Evolutionary conservation across 2,888 invertebrate species (phyloP), one percentile per base, ranked within the genome.

Genomic region (Thysanoteuthis rhombus): DNA sequence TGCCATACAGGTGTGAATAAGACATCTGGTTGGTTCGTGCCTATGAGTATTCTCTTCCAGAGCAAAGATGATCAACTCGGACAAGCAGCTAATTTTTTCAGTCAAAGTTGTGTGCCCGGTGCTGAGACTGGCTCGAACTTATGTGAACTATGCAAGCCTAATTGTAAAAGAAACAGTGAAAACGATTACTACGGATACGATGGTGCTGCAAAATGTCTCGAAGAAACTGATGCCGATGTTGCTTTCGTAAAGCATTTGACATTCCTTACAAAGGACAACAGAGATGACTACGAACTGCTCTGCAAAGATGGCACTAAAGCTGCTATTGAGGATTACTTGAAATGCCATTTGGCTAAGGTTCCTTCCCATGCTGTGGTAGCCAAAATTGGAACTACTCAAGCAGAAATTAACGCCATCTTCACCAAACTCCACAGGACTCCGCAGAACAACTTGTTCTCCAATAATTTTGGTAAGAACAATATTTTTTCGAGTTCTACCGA

Each of bases 11-110:
- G 99, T 19, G 98, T 99, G 96, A 98, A 98, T 95, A 98, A 98
- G 94, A 99, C 99, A 0, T 99, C 99, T 0, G 99, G 99, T 0
- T 99, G 99, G 99, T 98, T 98, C 0, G 98, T 99, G 96, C 99
- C 99, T 0, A 97, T 99, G 96, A 99, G 99, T 0, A 99, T 98
- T 97, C 98, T 99, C 39, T 98, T 99, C 92, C 98, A 98, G 39
- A 42, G 93, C 38, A 42, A 92, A 40, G 42, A 42, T 25, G 42
- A 92, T 39, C 94, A 95, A 22, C 94, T 95, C 91, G 94, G 94
- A 91, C 94, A 94, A 39, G 95, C 96, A 0, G 98, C 99, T 0
- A 98, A 99, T 96, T 99, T 99, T 97, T 99, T 99, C 97, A 98
- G 98, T 22, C 99, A 99, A 97, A 98, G 98, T 25, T 99, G 99